phyloP scores from a whole-genome alignment of 2,113 vertebrate species.

The Cygnus atratus region DNA sequence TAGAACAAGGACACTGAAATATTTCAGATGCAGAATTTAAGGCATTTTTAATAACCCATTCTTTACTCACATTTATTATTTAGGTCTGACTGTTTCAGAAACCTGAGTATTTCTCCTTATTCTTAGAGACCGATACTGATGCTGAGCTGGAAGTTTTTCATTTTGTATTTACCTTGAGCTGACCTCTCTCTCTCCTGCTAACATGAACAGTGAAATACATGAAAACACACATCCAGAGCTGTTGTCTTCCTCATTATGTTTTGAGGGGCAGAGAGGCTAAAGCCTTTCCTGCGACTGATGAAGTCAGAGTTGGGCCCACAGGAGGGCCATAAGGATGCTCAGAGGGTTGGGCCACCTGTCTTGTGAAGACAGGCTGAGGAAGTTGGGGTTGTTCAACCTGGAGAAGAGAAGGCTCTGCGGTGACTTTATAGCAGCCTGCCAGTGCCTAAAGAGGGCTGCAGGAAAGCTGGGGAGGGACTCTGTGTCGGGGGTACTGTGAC shows the following conservation, averaged over 20 bases:
- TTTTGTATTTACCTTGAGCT: not conserved
- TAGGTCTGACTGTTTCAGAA: constrained; percentile 18
- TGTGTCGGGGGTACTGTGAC: not conserved
- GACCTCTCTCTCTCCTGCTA: not conserved
- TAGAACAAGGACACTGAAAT: not conserved
- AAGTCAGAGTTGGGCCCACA: not conserved
- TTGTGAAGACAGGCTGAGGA: not conserved
- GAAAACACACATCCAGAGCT: not conserved
- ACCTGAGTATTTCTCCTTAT: not conserved
- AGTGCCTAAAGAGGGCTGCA: not conserved
- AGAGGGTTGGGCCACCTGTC: not conserved
- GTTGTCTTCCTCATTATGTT: not conserved
- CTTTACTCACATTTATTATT: constrained; percentile 54
- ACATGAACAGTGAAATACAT: not conserved
- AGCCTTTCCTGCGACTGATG: not conserved
- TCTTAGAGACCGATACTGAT: not conserved
- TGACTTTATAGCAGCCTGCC: not conserved
- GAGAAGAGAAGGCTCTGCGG: not conserved
- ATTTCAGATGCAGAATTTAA: constrained; percentile 43
- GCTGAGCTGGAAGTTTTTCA: constrained; percentile 8
- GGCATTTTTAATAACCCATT: constrained; percentile 30
- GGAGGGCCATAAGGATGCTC: not conserved
- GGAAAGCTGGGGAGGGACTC: not conserved
- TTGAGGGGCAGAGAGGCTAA: not conserved
- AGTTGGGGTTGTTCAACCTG: not conserved